Percentiles rank a stretch among this genome's conserved stretches.
These are phyloP conservation scores for Lepidocyrtinus sp. DNA, from an alignment of 2,888 invertebrate species.

Conservation along the genomic window DNA sequence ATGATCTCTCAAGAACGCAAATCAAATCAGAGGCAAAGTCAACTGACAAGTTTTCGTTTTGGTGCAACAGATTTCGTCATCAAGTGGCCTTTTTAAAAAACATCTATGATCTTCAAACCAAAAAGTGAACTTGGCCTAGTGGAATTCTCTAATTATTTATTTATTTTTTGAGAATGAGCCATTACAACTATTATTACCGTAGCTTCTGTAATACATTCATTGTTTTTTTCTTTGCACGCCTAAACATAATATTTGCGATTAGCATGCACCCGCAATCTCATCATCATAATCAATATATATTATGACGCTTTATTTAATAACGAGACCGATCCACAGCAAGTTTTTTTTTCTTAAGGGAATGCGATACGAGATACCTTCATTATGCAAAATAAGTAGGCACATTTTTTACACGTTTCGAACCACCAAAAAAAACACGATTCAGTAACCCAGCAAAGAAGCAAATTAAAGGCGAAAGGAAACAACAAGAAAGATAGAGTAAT, in stretches of 20 bases:
- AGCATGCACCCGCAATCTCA: background rate
- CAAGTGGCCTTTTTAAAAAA: background rate
- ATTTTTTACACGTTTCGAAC: no score
- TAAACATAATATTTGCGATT: background rate
- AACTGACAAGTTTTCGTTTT: conserved; percentile 32
- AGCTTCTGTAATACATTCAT: background rate
- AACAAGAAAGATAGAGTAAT: background rate
- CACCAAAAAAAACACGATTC: background rate
- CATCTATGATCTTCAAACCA: background rate
- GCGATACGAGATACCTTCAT: conserved; percentile 9
- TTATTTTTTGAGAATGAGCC: conserved; percentile 7
- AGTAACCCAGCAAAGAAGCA: conserved; percentile 40
- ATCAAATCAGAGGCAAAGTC: no score
- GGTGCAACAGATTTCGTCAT: conserved; percentile 42
- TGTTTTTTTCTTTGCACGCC: background rate
- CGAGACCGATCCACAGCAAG: background rate
- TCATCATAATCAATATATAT: conserved; percentile 13
- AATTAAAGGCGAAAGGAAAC: no score
- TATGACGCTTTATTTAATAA: conserved; percentile 5
- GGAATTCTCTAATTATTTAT: conserved; percentile 13
- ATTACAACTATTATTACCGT: background rate
- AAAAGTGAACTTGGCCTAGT: conserved; percentile 14
- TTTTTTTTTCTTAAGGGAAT: background rate
- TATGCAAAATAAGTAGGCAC: background rate
- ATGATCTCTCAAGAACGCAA: conserved; percentile 40